Conservation (phyloP, 2,888 invertebrate genomes). For the Thecophora atra region DNA sequence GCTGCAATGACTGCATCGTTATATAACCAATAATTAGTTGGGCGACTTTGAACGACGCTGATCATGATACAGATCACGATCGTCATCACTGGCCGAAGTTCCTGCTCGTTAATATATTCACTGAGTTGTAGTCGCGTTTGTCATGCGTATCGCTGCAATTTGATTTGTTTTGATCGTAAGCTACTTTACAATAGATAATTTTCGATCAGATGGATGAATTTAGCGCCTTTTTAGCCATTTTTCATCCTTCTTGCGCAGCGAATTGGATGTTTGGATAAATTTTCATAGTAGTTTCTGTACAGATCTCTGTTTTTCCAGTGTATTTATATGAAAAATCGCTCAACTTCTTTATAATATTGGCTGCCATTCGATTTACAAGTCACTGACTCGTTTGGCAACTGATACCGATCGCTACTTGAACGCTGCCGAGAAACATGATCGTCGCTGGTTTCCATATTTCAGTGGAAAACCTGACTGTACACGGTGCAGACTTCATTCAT, state of each 20-base stretch:
- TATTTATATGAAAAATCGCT: background rate
- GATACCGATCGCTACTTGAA: no score
- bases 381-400: background rate
- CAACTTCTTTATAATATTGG: background rate
- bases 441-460: no score
- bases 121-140: constrained; percentile 15
- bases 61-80: constrained; percentile 25
- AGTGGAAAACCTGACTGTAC: no score
- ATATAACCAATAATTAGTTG: constrained; percentile 34
- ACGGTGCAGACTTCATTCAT: no score
- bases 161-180: constrained; percentile 16
- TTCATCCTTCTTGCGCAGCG: background rate
- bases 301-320: no score
- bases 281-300: no score
- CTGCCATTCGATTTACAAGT: background rate
- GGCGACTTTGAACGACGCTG: constrained; percentile 32
- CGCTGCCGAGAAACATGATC: no score
- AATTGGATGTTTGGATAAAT: background rate
- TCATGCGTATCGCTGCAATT: constrained; percentile 30
- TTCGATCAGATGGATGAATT: constrained; percentile 30
- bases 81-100: background rate
- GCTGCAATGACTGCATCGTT: constrained; percentile 25
- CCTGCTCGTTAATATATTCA: constrained; percentile 7
- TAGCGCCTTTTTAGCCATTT: constrained; percentile 37
- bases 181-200: constrained; percentile 22